Evolutionary conservation across 2,797 vertebrate species (phyloP).

Genomic region (Poecilia wingei): DNA sequence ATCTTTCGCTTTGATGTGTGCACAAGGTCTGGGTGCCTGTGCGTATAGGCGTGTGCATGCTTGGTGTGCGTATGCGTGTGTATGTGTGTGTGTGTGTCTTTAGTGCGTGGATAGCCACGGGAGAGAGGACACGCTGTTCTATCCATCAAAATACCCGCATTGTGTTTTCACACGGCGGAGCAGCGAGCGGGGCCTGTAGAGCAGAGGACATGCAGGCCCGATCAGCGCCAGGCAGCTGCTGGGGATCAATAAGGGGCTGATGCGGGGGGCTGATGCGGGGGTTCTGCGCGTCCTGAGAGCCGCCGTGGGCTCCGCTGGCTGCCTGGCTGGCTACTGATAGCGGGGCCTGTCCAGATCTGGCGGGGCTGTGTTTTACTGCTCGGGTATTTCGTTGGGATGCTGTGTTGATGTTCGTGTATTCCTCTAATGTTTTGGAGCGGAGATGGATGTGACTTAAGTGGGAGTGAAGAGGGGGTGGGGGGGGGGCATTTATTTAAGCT

Average conservation of each 20-base stretch:
- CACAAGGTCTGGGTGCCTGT: slow-evolving; percentile 51
- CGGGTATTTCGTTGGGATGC: neutral
- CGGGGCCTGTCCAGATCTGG: slow-evolving; percentile 46
- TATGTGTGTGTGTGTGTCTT: neutral
- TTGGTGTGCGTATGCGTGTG: neutral
- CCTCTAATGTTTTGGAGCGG: neutral
- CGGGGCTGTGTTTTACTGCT: neutral
- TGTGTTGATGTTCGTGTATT: slow-evolving; percentile 10
- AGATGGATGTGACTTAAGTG: neutral
- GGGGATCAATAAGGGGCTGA: slow-evolving; percentile 64
- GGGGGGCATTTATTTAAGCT: slow-evolving; percentile 3
- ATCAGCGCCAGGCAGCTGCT: slow-evolving; percentile 50
- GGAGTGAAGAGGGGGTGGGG: accelerated
- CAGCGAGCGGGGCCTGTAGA: slow-evolving; percentile 58
- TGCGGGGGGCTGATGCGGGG: slow-evolving; percentile 18
- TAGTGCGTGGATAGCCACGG: slow-evolving; percentile 56
- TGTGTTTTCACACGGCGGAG: slow-evolving; percentile 74
- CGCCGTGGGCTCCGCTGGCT: slow-evolving; percentile 20
- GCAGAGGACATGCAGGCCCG: slow-evolving; percentile 66
- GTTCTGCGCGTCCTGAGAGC: slow-evolving; percentile 53
- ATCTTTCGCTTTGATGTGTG: slow-evolving; percentile 54
- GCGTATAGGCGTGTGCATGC: slow-evolving; percentile 19
- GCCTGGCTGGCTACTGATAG: neutral
- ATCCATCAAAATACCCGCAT: slow-evolving; percentile 83
- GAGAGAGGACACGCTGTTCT: slow-evolving; percentile 77